These are phyloP conservation scores for Oceanites oceanicus DNA, from an alignment of 2,113 vertebrate genomes.

Conservation along the genomic window DNA sequence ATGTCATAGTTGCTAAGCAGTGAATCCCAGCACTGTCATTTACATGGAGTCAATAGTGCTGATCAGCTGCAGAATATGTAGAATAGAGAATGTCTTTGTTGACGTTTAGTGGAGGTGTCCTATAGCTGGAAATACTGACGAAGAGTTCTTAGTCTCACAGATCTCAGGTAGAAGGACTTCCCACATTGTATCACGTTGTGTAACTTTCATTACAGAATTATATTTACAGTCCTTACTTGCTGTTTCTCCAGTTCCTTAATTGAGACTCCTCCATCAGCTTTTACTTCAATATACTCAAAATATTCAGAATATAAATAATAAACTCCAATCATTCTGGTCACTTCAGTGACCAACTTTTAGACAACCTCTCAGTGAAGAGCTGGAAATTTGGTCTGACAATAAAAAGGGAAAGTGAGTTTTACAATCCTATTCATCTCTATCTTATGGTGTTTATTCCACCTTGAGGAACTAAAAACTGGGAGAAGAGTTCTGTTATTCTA, in stretches of 20 bases:
- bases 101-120: background rate
- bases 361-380: background rate
- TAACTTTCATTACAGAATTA: background rate
- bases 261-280: background rate
- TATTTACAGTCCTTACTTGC: background rate
- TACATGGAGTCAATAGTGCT: background rate
- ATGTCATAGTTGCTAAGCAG: background rate
- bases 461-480: background rate
- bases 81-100: background rate
- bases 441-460: background rate
- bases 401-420: background rate
- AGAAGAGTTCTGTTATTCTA: background rate
- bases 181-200: background rate
- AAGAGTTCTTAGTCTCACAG: background rate
- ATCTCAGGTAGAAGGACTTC: background rate
- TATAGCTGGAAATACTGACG: background rate
- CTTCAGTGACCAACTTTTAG: background rate
- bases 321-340: background rate
- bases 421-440: fast-evolving
- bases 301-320: background rate
- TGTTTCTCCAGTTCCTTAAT: background rate
- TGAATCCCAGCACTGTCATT: background rate
- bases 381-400: background rate
- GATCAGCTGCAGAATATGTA: background rate
- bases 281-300: background rate